These are phyloP conservation scores for Scaptomyza montana DNA, from an alignment of 1,140 invertebrate genomes.

Conservation along the genomic window DNA sequence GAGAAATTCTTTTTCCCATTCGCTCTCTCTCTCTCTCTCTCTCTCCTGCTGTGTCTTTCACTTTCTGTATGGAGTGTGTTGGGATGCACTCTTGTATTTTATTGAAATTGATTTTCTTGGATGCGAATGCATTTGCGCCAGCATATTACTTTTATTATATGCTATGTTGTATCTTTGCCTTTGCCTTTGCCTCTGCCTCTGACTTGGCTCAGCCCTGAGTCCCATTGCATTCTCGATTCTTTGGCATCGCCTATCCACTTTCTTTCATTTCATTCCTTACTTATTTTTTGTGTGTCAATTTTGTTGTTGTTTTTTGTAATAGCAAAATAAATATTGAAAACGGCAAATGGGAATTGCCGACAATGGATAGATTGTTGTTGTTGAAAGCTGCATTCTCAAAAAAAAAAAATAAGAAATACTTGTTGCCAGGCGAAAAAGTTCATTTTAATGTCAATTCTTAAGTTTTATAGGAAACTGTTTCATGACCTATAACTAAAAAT, in stretches of 20 bases:
- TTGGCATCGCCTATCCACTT: constrained; percentile 4
- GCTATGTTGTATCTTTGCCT: constrained; percentile 64
- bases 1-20: constrained; percentile 35
- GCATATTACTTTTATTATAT: constrained; percentile 82
- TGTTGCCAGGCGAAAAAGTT: constrained; percentile 19
- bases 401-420: background rate
- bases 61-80: constrained; percentile 7
- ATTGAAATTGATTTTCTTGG: constrained; percentile 82
- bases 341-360: constrained; percentile 80
- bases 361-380: constrained; percentile 50
- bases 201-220: constrained; percentile 16
- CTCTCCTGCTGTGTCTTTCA: too few species aligned
- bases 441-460: constrained; percentile 7
- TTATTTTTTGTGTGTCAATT: background rate
- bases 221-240: constrained; percentile 30
- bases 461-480: background rate
- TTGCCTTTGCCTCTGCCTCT: background rate
- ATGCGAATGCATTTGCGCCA: constrained; percentile 78
- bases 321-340: constrained; percentile 74
- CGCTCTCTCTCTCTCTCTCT: too few species aligned
- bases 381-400: constrained; percentile 19
- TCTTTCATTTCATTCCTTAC: background rate
- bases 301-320: constrained; percentile 42
- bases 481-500: background rate
- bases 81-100: constrained; percentile 72